Evolutionary conservation across 2,888 invertebrate genomes (phyloP).

Genomic region (Melanotus villosus): DNA sequence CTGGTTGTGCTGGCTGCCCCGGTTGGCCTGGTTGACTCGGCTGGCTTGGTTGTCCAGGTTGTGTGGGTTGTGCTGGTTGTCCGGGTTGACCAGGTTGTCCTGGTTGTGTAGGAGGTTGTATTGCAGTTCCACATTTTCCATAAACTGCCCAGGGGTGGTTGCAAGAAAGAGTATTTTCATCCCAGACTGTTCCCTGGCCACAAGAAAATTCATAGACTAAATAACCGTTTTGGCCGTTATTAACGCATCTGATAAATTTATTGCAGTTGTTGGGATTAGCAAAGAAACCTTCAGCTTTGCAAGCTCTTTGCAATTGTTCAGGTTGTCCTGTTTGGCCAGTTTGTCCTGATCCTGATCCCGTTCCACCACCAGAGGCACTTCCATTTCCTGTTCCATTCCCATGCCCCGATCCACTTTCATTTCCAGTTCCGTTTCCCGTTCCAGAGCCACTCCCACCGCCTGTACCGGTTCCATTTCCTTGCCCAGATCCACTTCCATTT

Average conservation of each 20-base stretch:
- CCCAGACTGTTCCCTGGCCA: conserved; percentile 80
- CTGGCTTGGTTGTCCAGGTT: too few species aligned
- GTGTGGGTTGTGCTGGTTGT: too few species aligned
- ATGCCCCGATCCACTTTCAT: neutral
- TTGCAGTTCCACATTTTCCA: conserved; percentile 49
- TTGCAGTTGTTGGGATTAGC: conserved; percentile 79
- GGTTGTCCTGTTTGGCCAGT: too few species aligned
- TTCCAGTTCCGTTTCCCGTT: neutral
- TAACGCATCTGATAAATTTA: conserved; percentile 84
- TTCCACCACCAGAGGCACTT: neutral
- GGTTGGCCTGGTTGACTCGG: too few species aligned
- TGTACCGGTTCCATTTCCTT: neutral
- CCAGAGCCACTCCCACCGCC: neutral
- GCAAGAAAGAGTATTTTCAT: conserved; percentile 73
- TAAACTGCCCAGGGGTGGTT: conserved; percentile 72
- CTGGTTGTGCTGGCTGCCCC: too few species aligned
- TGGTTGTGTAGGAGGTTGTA: conserved; percentile 25
- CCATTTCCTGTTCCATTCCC: neutral
- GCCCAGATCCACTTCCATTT: neutral
- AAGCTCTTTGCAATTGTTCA: too few species aligned
- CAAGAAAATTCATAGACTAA: conserved; percentile 81
- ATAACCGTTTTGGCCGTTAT: conserved; percentile 73
- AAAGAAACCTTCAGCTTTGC: conserved; percentile 68
- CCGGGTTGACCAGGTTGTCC: conserved; percentile 46
- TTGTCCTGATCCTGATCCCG: neutral